Percentiles rank a stretch among this genome's conserved stretches.
phyloP scores from a whole-genome alignment of 2,888 invertebrate species.

The Junonia oenone region DNA sequence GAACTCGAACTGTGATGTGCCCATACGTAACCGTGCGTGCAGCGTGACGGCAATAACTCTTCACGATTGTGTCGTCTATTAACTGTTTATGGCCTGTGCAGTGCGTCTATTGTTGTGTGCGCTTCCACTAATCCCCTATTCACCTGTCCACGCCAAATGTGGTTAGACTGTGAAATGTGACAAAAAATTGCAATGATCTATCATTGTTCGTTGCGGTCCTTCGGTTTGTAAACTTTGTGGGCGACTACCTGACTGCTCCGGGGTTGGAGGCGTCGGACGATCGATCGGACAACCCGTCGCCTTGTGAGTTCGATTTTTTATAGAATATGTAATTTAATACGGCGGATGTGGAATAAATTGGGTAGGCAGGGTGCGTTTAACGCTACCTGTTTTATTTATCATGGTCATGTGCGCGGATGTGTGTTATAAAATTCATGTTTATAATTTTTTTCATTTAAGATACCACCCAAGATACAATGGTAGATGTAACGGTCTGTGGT shows the following conservation, averaged over 20 bases:
- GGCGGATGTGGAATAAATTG: slow-evolving; percentile 77
- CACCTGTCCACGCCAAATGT: slow-evolving; percentile 36
- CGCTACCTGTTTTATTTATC: slow-evolving; percentile 71
- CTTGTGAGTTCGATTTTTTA: slow-evolving; percentile 66
- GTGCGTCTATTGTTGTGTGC: slow-evolving; percentile 64
- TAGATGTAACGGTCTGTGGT: slow-evolving; percentile 55
- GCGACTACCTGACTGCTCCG: slow-evolving; percentile 66
- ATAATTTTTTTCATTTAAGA: slow-evolving; percentile 44
- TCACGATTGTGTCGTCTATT: slow-evolving; percentile 47
- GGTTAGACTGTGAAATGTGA: slow-evolving; percentile 63
- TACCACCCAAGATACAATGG: slow-evolving; percentile 51
- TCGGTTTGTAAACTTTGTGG: slow-evolving; percentile 72
- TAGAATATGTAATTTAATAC: slow-evolving; percentile 70
- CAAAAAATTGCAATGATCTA: slow-evolving; percentile 74
- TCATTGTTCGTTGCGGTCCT: slow-evolving; percentile 53
- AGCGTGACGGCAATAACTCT: slow-evolving; percentile 38
- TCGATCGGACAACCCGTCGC: slow-evolving; percentile 61
- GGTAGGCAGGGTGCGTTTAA: slow-evolving; percentile 73
- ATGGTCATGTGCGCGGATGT: slow-evolving; percentile 47
- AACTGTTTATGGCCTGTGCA: slow-evolving; percentile 70
- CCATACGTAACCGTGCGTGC: slow-evolving; percentile 34
- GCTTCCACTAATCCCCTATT: slow-evolving; percentile 61
- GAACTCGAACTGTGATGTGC: slow-evolving; percentile 39
- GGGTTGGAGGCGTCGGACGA: slow-evolving; percentile 56
- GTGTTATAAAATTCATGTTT: slow-evolving; percentile 25